Conservation (phyloP, 2,888 invertebrate species). For the Agrotis ipsilon region DNA sequence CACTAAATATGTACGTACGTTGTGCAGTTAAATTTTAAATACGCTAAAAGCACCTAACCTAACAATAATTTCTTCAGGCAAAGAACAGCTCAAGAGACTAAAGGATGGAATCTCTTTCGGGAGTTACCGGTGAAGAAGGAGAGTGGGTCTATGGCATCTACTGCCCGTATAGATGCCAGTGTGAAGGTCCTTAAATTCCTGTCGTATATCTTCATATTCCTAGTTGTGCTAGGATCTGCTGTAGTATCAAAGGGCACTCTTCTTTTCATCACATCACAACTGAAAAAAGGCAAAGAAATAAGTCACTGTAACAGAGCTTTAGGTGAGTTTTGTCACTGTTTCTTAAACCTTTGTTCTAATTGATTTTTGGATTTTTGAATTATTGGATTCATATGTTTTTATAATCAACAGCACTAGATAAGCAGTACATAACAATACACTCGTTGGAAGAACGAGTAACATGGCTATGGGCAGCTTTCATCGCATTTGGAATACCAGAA, state of each 20-base stretch:
- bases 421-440: constrained; percentile 92
- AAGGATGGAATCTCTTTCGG: constrained; percentile 96
- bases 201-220: constrained; percentile 93
- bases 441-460: constrained; percentile 92
- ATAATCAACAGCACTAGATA: constrained; percentile 89
- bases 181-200: constrained; percentile 93
- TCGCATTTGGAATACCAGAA: constrained; percentile 95
- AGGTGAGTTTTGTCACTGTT: constrained; percentile 70
- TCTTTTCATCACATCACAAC: constrained; percentile 94
- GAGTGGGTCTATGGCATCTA: constrained; percentile 93
- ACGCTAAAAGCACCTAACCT: background rate
- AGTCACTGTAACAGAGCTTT: constrained; percentile 91
- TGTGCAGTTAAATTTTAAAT: background rate
- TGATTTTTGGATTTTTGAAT: background rate
- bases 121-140: constrained; percentile 93
- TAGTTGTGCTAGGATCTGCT: constrained; percentile 92
- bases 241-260: constrained; percentile 94
- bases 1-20: background rate
- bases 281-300: constrained; percentile 90
- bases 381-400: constrained; percentile 37
- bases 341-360: background rate
- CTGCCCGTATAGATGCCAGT: constrained; percentile 91
- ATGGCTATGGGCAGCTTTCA: constrained; percentile 96
- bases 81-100: constrained; percentile 89
- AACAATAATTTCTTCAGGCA: constrained; percentile 76